A percentile compares a stretch with the other conserved stretches of the same genome.
phyloP scores from a whole-genome alignment of 2,888 invertebrate genomes.

The Drosophila nigricruria region DNA sequence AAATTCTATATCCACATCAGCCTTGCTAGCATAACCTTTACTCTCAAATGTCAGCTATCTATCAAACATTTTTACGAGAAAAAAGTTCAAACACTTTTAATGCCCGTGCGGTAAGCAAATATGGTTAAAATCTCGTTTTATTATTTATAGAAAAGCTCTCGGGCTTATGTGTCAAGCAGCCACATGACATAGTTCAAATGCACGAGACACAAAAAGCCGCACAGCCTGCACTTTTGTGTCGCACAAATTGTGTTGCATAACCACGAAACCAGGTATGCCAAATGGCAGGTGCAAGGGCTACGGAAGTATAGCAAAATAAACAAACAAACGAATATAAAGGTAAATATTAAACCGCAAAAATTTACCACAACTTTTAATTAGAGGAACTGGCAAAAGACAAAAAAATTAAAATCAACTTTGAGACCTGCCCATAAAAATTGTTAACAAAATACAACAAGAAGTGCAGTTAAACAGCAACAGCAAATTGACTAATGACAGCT shows the following conservation, averaged over 20 bases:
- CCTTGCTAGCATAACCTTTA: background rate
- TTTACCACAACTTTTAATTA: constrained; percentile 68
- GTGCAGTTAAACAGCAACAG: constrained; percentile 11
- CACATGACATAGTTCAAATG: constrained; percentile 28
- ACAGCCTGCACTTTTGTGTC: constrained; percentile 36
- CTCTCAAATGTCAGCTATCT: constrained; percentile 4
- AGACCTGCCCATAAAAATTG: constrained; percentile 1
- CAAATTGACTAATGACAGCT: constrained; percentile 51
- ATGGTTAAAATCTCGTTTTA: constrained; percentile 15
- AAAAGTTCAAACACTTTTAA: background rate
- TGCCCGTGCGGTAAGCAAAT: background rate
- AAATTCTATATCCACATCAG: background rate
- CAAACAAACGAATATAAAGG: constrained; percentile 18
- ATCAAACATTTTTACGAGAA: background rate
- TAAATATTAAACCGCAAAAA: constrained; percentile 51
- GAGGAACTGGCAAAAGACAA: constrained; percentile 13
- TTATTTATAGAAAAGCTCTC: constrained; percentile 23
- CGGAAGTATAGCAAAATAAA: constrained; percentile 5
- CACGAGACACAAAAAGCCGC: constrained; percentile 12
- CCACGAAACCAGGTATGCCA: constrained; percentile 3
- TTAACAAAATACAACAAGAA: constrained; percentile 20
- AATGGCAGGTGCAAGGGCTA: background rate
- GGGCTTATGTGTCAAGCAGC: constrained; percentile 12
- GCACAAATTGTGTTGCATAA: constrained; percentile 44
- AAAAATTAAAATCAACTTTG: constrained; percentile 16